These are phyloP conservation scores for Elysia crispata DNA, from an alignment of 2,888 invertebrate genomes.

Conservation along the genomic window DNA sequence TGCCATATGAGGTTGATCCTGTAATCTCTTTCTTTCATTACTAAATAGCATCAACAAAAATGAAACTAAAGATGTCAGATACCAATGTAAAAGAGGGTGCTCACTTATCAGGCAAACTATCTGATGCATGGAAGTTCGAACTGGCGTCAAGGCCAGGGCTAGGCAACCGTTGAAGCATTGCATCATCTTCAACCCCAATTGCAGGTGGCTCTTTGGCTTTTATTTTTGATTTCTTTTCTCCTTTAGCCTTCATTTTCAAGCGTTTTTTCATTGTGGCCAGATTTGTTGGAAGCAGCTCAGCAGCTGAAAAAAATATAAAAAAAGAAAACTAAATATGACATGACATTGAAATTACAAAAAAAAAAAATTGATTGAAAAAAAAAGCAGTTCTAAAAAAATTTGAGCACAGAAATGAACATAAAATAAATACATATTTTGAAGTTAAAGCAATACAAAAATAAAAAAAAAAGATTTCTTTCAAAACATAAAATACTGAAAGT, in stretches of 20 bases:
- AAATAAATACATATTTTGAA: too few species aligned
- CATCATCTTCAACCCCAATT: slow-evolving; percentile 38
- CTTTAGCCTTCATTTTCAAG: slow-evolving; percentile 62
- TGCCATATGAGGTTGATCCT: too few species aligned
- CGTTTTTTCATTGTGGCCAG: slow-evolving; percentile 60
- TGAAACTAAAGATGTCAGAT: neutral
- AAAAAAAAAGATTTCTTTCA: too few species aligned
- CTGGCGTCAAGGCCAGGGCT: slow-evolving; percentile 49
- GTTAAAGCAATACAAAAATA: too few species aligned
- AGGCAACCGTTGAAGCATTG: slow-evolving; percentile 30
- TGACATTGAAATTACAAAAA: too few species aligned
- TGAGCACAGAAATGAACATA: too few species aligned
- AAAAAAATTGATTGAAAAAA: too few species aligned
- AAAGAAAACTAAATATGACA: too few species aligned
- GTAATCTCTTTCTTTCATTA: too few species aligned
- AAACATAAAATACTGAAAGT: too few species aligned
- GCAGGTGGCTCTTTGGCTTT: slow-evolving; percentile 45
- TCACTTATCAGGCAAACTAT: slow-evolving; percentile 45
- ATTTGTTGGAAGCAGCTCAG: neutral
- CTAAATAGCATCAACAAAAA: neutral
- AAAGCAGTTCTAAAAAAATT: too few species aligned
- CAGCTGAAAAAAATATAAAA: too few species aligned
- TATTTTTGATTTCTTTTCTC: slow-evolving; percentile 60
- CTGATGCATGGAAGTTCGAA: slow-evolving; percentile 34
- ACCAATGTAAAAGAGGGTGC: neutral